phyloP scores from a whole-genome alignment of 2,113 vertebrate genomes.

The Rhombomys opimus region DNA sequence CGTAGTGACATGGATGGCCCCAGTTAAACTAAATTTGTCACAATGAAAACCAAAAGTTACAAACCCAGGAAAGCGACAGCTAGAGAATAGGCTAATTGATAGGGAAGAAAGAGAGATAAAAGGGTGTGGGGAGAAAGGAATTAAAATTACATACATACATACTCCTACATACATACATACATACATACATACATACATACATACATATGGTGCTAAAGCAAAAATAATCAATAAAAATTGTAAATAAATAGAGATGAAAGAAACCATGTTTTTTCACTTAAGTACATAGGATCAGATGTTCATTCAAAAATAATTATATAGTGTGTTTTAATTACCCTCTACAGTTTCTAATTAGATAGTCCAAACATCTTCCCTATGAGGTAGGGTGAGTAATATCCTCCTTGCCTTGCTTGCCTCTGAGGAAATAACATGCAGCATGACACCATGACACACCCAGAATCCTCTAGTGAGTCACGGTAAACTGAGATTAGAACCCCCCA shows the following conservation, averaged over 20 bases:
- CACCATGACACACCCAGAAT: not conserved
- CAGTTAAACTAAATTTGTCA: not conserved
- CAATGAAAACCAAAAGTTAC: not conserved
- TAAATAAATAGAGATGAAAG: not conserved
- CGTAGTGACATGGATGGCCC: too few relatives aligned
- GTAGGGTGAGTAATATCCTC: not conserved
- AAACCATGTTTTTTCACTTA: not conserved
- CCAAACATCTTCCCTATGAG: slow-evolving; percentile 33
- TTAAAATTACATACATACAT: not conserved
- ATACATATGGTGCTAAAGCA: not conserved
- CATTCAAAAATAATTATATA: slow-evolving; percentile 54
- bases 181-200: too few relatives aligned
- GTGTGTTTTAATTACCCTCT: slow-evolving; percentile 33
- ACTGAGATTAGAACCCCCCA: slow-evolving; percentile 6
- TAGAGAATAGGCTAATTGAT: not conserved
- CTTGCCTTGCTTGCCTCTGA: not conserved
- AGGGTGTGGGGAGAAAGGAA: not conserved
- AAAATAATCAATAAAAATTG: not conserved
- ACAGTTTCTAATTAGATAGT: slow-evolving; percentile 51
- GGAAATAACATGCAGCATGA: slow-evolving; percentile 4
- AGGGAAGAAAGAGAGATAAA: not conserved
- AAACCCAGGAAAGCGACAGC: too few relatives aligned
- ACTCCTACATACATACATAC: too few relatives aligned
- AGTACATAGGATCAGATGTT: slow-evolving; percentile 38
- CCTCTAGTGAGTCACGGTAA: slow-evolving; percentile 3